Base-by-base conservation (phyloP, 2,113 vertebrate species). In the Trogon surrucura region DNA sequence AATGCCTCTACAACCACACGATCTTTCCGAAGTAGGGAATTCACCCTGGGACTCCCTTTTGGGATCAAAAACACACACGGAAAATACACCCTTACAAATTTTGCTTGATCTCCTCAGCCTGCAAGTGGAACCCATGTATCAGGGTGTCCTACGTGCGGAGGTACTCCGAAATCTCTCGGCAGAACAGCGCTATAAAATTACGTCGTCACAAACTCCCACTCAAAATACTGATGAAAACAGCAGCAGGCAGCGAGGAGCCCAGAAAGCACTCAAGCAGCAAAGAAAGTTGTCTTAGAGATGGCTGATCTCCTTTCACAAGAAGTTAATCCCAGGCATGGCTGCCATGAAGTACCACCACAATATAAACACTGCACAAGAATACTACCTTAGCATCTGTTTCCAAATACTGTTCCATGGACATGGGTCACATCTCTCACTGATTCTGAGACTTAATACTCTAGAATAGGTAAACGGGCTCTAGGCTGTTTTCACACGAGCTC, bases 181-280 rank as follows among this genome's bases (percentile, higher is more conserved):
- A n/a, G 66, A 93, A 89, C 71, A 88, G 22, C 5, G 0, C 81
- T 64, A 30, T 22, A 84, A 80, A 83, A 80, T 19, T 29, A 48
- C 0, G 0, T 21, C 5, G 0, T 54, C 64, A 70, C 60, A 66
- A 83, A 70, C 60, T 86, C 58, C 64, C 67, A 48, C 51, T 78
- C 66, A 27, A 66, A 95, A 73, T 9, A n/a, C 27, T 53, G 85
- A 90, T 67, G 85, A 69, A 82, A 82, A 62, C 1, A 88, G 71
- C 71, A 91, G 54, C 64, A 73, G 47, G 71, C 84, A 73, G 48
- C 29, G 29, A 2, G 5, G 60, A 88, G 67, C 19, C 67, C 15
- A 2, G 71, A 80, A 87, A 83, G 30, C 2, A 0, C 23, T 66
- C 0, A 0, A 83, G 58, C 45, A 81, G 56, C 0, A 0, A 58